Percentiles rank a stretch among this genome's conserved stretches.
phyloP scores from a whole-genome alignment of 2,888 invertebrate species.

The Clusia tigrina region DNA sequence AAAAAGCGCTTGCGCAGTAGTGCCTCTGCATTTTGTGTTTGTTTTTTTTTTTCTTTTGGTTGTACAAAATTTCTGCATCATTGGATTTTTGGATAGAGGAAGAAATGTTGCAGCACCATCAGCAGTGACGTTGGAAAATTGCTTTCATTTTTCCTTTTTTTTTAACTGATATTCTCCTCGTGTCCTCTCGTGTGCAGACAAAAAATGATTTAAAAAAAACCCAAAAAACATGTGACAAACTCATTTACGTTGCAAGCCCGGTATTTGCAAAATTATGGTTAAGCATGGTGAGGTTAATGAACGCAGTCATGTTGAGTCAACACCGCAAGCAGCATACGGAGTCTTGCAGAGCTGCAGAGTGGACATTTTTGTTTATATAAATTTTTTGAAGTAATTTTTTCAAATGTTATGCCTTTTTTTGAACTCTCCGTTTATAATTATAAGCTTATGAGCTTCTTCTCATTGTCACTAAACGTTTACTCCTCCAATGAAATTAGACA shows the following conservation, averaged over 20 bases:
- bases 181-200: slow-evolving; percentile 1
- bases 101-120: slow-evolving; percentile 1
- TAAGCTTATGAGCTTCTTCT: no score
- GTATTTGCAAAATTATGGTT: slow-evolving; percentile 22
- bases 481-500: no score
- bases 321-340: not conserved
- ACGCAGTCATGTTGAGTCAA: slow-evolving; percentile 26
- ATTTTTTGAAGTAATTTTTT: no score
- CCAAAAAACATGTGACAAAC: not conserved
- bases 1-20: slow-evolving; percentile 33
- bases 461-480: no score
- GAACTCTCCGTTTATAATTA: no score
- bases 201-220: no score
- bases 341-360: not conserved
- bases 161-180: not conserved
- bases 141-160: slow-evolving; percentile 7
- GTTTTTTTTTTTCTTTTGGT: slow-evolving; percentile 33
- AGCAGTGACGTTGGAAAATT: not conserved
- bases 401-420: no score
- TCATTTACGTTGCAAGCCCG: not conserved
- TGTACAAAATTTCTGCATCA: slow-evolving; percentile 41
- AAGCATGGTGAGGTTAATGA: slow-evolving; percentile 28
- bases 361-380: no score
- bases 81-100: slow-evolving; percentile 18
- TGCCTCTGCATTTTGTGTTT: no score